Evolutionary conservation across 2,888 invertebrate species (phyloP).

Genomic region (Epinotia bilunana): DNA sequence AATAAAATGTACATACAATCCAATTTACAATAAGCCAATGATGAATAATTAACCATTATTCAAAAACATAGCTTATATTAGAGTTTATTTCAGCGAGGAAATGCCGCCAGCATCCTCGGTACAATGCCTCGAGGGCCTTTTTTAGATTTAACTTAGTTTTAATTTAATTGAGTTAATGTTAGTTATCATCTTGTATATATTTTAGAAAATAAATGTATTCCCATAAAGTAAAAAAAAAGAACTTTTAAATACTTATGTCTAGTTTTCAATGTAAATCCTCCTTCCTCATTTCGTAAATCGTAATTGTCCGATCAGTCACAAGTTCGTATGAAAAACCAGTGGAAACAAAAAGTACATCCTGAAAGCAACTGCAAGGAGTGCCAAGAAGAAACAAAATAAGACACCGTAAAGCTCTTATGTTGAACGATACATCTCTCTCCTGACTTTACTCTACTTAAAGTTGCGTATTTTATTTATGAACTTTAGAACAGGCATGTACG

Average conservation of each 20-base stretch:
- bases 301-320: constrained; percentile 11
- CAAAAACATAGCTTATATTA: neutral
- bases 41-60: neutral
- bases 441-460: constrained; percentile 14
- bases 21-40: neutral
- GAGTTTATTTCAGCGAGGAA: too few relatives aligned
- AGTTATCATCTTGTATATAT: too few relatives aligned
- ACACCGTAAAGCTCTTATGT: constrained; percentile 22
- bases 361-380: constrained; percentile 35
- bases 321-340: neutral
- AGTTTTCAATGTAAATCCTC: too few relatives aligned
- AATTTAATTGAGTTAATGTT: too few relatives aligned
- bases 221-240: too few relatives aligned
- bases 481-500: neutral
- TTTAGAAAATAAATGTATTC: too few relatives aligned
- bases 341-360: constrained; percentile 3
- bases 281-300: neutral
- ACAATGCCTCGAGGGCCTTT: too few relatives aligned
- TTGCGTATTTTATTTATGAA: constrained; percentile 5
- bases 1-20: neutral
- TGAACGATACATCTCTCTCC: constrained; percentile 24
- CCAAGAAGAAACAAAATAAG: constrained; percentile 24
- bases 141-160: too few relatives aligned
- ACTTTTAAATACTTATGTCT: neutral
- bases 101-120: too few relatives aligned